Conservation (phyloP, 2,113 vertebrate genomes). For the Mormyrus lacerda region DNA sequence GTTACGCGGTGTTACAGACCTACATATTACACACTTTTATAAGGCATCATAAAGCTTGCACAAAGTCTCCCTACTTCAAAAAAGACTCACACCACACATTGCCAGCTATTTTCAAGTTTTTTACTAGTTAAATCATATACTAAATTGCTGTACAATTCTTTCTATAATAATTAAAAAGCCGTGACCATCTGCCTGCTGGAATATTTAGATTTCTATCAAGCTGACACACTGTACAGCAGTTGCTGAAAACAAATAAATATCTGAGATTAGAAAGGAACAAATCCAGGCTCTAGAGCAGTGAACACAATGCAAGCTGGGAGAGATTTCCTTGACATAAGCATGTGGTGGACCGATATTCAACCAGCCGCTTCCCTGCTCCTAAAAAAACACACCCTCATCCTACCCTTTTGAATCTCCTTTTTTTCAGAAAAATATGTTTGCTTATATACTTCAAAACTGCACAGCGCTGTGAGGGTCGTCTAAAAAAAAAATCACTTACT, state of each 20-base stretch:
- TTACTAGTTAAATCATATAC: background rate
- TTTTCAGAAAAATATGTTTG: background rate
- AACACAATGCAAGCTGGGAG: background rate
- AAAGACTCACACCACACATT: background rate
- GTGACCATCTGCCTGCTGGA: background rate
- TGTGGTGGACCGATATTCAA: background rate
- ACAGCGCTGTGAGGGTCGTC: background rate
- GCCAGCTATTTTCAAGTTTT: background rate
- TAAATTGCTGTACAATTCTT: background rate
- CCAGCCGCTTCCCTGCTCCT: background rate
- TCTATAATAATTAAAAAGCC: background rate
- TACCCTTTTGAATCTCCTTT: background rate
- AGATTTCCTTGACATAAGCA: background rate
- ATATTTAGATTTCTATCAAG: background rate
- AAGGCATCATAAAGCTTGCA: background rate
- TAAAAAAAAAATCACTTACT: background rate
- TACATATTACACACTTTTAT: background rate
- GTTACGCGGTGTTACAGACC: background rate
- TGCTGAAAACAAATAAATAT: background rate
- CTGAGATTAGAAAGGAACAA: background rate
- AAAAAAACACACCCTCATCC: background rate
- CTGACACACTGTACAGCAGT: background rate
- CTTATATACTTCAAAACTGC: background rate
- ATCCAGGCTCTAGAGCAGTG: background rate
- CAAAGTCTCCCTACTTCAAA: background rate